Evolutionary conservation across 1,140 invertebrate species (phyloP).

Genomic region (Bombus superbus): DNA sequence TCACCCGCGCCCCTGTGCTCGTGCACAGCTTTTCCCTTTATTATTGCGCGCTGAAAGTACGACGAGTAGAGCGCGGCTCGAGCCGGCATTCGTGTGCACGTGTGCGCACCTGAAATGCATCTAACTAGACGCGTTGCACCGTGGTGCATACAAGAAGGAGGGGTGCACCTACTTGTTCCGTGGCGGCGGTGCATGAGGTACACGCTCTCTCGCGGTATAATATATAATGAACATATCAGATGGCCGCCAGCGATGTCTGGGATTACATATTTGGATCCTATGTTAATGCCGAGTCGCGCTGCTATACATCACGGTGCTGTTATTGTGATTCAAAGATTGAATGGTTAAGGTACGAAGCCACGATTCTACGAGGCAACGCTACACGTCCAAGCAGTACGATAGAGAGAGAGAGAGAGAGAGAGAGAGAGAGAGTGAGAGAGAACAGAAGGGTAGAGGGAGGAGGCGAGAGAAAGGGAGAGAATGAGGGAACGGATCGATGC

Average conservation of each 20-base stretch:
- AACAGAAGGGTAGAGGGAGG: neutral
- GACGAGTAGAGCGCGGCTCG: constrained; percentile 26
- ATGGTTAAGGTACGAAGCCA: constrained; percentile 63
- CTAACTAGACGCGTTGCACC: constrained; percentile 63
- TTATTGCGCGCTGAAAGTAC: constrained; percentile 50
- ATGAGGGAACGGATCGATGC: constrained; percentile 61
- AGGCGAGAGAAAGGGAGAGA: constrained; percentile 23
- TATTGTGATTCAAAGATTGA: constrained; percentile 71
- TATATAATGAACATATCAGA: constrained; percentile 71
- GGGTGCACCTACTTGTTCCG: constrained; percentile 62
- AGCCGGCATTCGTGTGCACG: constrained; percentile 57
- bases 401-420: too few relatives aligned
- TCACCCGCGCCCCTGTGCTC: constrained; percentile 2
- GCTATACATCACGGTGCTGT: constrained; percentile 66
- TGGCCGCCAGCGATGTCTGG: constrained; percentile 70
- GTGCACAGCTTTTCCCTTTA: constrained; percentile 40
- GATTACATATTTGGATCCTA: constrained; percentile 71
- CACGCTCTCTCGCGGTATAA: constrained; percentile 54
- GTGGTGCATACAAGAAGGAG: constrained; percentile 45
- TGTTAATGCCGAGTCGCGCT: constrained; percentile 67
- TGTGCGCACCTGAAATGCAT: constrained; percentile 65
- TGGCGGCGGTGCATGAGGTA: constrained; percentile 45
- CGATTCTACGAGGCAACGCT: constrained; percentile 38
- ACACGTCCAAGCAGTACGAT: neutral
- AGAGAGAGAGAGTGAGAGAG: neutral